Evolutionary conservation across 2,113 vertebrate species (phyloP).

Genomic region (Ascaphus truei): DNA sequence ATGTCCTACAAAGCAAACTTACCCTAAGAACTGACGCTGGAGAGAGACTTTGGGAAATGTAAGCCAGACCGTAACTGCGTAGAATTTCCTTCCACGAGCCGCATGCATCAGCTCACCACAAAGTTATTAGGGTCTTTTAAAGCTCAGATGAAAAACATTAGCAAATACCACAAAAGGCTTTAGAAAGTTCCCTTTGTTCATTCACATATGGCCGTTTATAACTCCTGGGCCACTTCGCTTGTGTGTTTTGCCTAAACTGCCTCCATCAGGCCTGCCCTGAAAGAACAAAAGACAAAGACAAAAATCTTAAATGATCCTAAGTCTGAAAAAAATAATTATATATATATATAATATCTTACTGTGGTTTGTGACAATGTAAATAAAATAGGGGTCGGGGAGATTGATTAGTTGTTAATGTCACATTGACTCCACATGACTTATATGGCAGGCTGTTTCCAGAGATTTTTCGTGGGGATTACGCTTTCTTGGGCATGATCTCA

Average conservation of each 20-base stretch:
- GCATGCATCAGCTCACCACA: slow-evolving; percentile 78
- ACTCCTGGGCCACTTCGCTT: slow-evolving; percentile 65
- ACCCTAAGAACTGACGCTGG: slow-evolving; percentile 53
- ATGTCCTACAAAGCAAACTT: slow-evolving; percentile 50
- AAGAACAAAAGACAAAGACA: slow-evolving; percentile 86
- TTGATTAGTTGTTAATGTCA: slow-evolving; percentile 81
- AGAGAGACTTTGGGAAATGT: slow-evolving; percentile 66
- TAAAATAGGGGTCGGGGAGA: slow-evolving; percentile 73
- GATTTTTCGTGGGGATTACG: slow-evolving; percentile 71
- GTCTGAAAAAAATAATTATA: slow-evolving; percentile 83
- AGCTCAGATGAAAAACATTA: slow-evolving; percentile 93
- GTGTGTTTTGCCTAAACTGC: slow-evolving; percentile 80
- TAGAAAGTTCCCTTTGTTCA: slow-evolving; percentile 79
- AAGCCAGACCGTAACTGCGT: slow-evolving; percentile 70
- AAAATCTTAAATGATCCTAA: slow-evolving; percentile 76
- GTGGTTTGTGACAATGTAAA: slow-evolving; percentile 81
- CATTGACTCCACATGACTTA: slow-evolving; percentile 77
- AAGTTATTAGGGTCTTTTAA: slow-evolving; percentile 89
- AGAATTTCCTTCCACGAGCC: slow-evolving; percentile 85
- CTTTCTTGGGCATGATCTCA: slow-evolving; percentile 67
- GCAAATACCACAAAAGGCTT: slow-evolving; percentile 86
- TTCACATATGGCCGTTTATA: slow-evolving; percentile 81
- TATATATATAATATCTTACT: no score
- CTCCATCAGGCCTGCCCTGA: slow-evolving; percentile 69
- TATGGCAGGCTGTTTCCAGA: slow-evolving; percentile 70